These are phyloP conservation scores for Saccopteryx leptura DNA, from an alignment of 2,113 vertebrate genomes.

Conservation along the genomic window DNA sequence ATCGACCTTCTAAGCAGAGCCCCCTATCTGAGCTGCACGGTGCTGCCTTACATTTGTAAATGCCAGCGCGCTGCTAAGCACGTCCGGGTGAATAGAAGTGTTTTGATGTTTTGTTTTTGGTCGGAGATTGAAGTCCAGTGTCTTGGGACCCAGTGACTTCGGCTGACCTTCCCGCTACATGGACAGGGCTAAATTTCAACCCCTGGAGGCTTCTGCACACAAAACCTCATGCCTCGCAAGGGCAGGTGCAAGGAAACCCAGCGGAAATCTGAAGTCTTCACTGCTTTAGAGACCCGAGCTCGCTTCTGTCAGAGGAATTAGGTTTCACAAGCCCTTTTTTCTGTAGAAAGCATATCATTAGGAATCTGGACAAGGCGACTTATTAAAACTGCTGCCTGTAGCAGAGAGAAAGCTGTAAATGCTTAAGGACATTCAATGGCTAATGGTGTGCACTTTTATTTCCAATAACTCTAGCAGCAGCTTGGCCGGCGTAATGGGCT, in stretches of 20 bases:
- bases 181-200: conserved; percentile 91
- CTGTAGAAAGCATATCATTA: conserved; percentile 87
- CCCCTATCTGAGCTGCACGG: conserved; percentile 74
- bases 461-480: conserved; percentile 6
- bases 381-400: conserved; percentile 79
- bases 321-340: conserved; percentile 89
- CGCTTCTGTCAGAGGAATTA: conserved; percentile 88
- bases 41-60: conserved; percentile 85
- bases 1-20: conserved; percentile 84
- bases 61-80: conserved; percentile 85
- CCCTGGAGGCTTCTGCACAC: conserved; percentile 91
- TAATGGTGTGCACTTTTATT: conserved; percentile 21
- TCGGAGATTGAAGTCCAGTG: conserved; percentile 90
- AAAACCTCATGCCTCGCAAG: conserved; percentile 90
- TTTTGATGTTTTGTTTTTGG: conserved; percentile 89
- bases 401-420: conserved; percentile 69
- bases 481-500: neutral
- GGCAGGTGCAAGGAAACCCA: conserved; percentile 89
- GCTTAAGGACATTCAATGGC: conserved; percentile 58
- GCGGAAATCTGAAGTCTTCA: conserved; percentile 88
- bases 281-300: conserved; percentile 89
- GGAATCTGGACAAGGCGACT: conserved; percentile 69
- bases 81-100: conserved; percentile 87
- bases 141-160: conserved; percentile 92
- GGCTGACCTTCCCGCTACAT: conserved; percentile 89